phyloP scores from a whole-genome alignment of 2,888 invertebrate genomes.

The Drosophila emarginata region DNA sequence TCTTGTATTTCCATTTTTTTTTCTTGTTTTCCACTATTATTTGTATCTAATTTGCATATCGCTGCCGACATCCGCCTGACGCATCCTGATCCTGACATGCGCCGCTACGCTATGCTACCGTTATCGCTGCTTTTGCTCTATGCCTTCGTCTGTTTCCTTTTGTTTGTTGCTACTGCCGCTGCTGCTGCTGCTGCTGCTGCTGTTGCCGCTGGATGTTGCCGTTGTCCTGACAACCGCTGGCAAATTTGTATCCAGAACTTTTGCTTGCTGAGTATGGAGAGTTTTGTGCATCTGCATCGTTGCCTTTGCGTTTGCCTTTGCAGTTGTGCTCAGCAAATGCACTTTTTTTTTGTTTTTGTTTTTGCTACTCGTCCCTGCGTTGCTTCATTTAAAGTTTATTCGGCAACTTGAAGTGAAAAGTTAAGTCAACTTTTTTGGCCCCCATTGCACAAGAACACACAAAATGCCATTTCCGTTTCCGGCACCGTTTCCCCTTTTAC shows the following conservation, averaged over 20 bases:
- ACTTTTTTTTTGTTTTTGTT: not conserved
- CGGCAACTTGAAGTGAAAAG: conserved; percentile 74
- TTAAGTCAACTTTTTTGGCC: conserved; percentile 65
- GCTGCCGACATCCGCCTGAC: conserved; percentile 58
- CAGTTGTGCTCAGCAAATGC: not conserved
- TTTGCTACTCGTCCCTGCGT: not conserved
- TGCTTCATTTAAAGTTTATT: conserved; percentile 68
- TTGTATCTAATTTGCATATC: conserved; percentile 80
- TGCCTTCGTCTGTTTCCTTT: conserved; percentile 13
- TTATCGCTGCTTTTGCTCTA: conserved; percentile 42
- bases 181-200: conserved; percentile 21
- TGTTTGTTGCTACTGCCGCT: conserved; percentile 40
- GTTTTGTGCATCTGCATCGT: conserved; percentile 64
- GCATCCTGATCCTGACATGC: conserved; percentile 63
- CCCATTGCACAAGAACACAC: conserved; percentile 52
- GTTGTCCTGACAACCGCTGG: conserved; percentile 67
- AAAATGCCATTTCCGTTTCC: conserved; percentile 77
- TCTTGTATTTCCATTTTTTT: conserved; percentile 16
- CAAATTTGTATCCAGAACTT: conserved; percentile 51
- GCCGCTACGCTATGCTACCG: conserved; percentile 40
- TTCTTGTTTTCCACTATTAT: conserved; percentile 56
- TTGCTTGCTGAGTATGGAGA: not conserved
- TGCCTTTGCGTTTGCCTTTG: conserved; percentile 48
- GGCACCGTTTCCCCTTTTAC: conserved; percentile 56
- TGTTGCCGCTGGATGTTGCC: conserved; percentile 27